Base-by-base conservation (phyloP, 2,888 invertebrate species). In the Standfussiana lucernea region DNA sequence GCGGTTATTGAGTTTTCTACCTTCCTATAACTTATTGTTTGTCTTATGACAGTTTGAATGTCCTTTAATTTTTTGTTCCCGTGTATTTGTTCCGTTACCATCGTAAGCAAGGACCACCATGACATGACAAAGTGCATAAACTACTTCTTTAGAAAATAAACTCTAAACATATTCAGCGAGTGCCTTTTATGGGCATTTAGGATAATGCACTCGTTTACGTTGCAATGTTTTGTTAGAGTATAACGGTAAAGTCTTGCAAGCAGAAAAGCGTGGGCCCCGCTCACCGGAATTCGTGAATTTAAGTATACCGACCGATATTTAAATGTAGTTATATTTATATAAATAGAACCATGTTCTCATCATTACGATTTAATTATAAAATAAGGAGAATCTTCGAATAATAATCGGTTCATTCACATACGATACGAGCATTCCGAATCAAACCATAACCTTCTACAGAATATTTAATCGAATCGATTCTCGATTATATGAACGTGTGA, bases 171-270 rank as follows among this genome's bases (percentile, higher is more conserved):
- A 88, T 91, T 86, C 88, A 90, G 86, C 85, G 83, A 86, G 71
- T 80, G 78, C 91, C 89, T 85, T 91, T 91, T 92, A 92, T 90
- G 90, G 92, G 81, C 88, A 93, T 93, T 92, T 92, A 91, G 92
- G 91, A 93, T 93, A 93, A 92, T 92, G 92, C 92, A 92, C 90
- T 92, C 91, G 89, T 93, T 92, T 90, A 90, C 81, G 90, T 89
- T 91, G 90, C 91, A 91, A 89, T 88, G 90, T 90, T 92, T 92
- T 91, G 90, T 92, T 91, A 84, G 80, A 78, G 82, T 76, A 70
- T 91, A 92, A 92, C 92, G 91, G 92, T 92, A 85, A 77, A 79
- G 65, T 80, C 75, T 83, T 87, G 86, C 87, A 86, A 85, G 82
- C 85, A 80, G 86, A 77, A 77, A 87, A 85, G 88, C 90, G 88